Evolutionary conservation across 1,140 invertebrate species (phyloP).

Genomic region (Cotesia vestalis): DNA sequence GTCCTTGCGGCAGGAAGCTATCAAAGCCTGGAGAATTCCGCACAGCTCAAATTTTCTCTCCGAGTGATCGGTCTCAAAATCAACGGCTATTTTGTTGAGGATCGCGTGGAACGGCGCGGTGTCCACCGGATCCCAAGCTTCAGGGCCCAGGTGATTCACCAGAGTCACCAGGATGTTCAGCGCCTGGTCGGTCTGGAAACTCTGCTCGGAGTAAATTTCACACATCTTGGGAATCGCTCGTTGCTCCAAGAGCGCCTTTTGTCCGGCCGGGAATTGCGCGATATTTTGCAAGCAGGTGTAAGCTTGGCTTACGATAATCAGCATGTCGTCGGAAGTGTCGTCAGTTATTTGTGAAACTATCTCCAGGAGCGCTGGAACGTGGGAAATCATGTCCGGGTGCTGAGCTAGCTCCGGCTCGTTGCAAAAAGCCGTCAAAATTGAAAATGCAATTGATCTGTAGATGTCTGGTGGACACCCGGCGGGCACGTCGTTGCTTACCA

Average conservation of each 20-base stretch:
- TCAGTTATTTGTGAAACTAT: slow-evolving; percentile 83
- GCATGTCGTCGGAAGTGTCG: slow-evolving; percentile 82
- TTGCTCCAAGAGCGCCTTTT: slow-evolving; percentile 77
- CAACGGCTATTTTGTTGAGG: slow-evolving; percentile 83
- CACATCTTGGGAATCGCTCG: slow-evolving; percentile 83
- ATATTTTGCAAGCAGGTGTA: slow-evolving; percentile 85
- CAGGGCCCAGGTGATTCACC: slow-evolving; percentile 73
- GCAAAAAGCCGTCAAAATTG: slow-evolving; percentile 85
- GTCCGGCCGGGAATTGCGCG: slow-evolving; percentile 76
- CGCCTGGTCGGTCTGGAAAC: slow-evolving; percentile 87
- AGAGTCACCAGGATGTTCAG: slow-evolving; percentile 79
- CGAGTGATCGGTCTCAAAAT: slow-evolving; percentile 87
- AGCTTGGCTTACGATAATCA: slow-evolving; percentile 88
- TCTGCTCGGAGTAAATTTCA: slow-evolving; percentile 84
- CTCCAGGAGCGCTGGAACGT: slow-evolving; percentile 82
- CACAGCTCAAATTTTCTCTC: slow-evolving; percentile 89
- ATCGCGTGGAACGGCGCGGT: slow-evolving; percentile 81
- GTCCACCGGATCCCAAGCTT: slow-evolving; percentile 76
- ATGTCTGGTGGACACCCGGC: slow-evolving; percentile 85
- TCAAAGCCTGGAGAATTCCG: slow-evolving; percentile 75
- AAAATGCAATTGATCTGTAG: slow-evolving; percentile 89
- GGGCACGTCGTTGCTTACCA: slow-evolving; percentile 78
- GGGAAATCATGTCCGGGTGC: slow-evolving; percentile 82
- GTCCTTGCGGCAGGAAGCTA: slow-evolving; percentile 77
- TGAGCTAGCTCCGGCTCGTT: slow-evolving; percentile 79